Conservation (phyloP, 37 sponge, comb jelly and placozoan species). For the Ianthella basta region DNA sequence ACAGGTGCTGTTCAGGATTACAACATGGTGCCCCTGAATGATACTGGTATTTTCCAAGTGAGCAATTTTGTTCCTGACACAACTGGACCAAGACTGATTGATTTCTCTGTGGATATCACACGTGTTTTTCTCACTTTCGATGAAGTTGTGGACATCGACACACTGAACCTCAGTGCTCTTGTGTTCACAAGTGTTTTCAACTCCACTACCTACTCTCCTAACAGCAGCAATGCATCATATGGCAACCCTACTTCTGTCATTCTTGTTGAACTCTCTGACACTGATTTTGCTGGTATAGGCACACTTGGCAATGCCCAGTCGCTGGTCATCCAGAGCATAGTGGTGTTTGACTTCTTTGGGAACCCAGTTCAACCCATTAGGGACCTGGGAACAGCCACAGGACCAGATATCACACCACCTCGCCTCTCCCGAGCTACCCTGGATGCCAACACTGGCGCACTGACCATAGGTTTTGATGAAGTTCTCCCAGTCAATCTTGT, state of each 20-base stretch:
- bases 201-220: constrained; percentile 28
- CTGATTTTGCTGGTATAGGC: constrained; percentile 19
- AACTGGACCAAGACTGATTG: constrained; percentile 56
- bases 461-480: constrained; percentile 62
- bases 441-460: constrained; percentile 56
- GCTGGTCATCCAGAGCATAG: constrained; percentile 37
- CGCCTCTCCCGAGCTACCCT: constrained; percentile 31
- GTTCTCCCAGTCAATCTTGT: constrained; percentile 17
- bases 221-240: constrained; percentile 6
- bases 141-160: constrained; percentile 72
- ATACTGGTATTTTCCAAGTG: constrained; percentile 4
- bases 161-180: constrained; percentile 45
- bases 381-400: constrained; percentile 32
- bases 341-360: constrained; percentile 55
- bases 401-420: constrained; percentile 46
- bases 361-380: constrained; percentile 43
- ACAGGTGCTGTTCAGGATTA: constrained; percentile 61
- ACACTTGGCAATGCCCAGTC: constrained; percentile 46
- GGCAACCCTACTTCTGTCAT: constrained; percentile 20
- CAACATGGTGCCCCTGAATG: constrained; percentile 9
- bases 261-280: constrained; percentile 27
- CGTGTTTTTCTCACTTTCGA: constrained; percentile 62
- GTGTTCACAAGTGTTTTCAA: constrained; percentile 45
- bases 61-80: constrained; percentile 63
- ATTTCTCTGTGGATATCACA: constrained; percentile 52